A percentile compares a stretch with the other conserved stretches of the same genome.
These are phyloP conservation scores for Pleuronectes platessa DNA, from an alignment of 2,113 vertebrate genomes.

Conservation along the genomic window DNA sequence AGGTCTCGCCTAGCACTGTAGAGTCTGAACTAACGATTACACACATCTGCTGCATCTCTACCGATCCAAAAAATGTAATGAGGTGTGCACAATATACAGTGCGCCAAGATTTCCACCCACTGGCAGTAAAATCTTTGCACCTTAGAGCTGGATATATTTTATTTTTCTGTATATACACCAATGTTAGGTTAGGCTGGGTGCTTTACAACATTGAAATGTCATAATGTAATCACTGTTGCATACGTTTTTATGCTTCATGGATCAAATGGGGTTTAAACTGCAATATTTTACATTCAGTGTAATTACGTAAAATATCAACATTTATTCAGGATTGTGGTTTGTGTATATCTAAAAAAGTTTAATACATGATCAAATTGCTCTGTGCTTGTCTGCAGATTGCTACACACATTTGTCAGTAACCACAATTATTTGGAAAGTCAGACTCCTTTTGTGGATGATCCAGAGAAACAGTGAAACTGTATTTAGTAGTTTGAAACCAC, in stretches of 20 bases:
- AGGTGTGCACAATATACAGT: not conserved
- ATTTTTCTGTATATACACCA: not conserved
- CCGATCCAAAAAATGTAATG: constrained; percentile 4
- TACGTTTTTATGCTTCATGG: not conserved
- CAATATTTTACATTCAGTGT: no score
- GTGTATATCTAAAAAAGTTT: not conserved
- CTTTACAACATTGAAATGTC: not conserved
- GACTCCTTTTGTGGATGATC: not conserved
- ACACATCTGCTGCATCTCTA: constrained; percentile 20
- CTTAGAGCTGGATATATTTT: not conserved
- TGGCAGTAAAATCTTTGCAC: not conserved
- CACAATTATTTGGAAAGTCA: not conserved
- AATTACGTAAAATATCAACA: no score
- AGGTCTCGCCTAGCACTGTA: constrained; percentile 27
- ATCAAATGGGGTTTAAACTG: not conserved
- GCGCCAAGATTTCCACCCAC: not conserved
- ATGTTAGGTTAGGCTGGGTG: not conserved
- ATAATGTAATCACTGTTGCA: not conserved
- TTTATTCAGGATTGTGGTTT: no score
- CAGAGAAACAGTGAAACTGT: not conserved
- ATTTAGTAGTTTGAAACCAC: not conserved
- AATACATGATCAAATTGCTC: no score
- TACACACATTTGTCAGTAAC: not conserved
- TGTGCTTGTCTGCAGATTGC: no score
- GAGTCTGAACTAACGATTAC: constrained; percentile 1